Conservation (phyloP, 2,113 vertebrate genomes). For the Morone chrysops region DNA sequence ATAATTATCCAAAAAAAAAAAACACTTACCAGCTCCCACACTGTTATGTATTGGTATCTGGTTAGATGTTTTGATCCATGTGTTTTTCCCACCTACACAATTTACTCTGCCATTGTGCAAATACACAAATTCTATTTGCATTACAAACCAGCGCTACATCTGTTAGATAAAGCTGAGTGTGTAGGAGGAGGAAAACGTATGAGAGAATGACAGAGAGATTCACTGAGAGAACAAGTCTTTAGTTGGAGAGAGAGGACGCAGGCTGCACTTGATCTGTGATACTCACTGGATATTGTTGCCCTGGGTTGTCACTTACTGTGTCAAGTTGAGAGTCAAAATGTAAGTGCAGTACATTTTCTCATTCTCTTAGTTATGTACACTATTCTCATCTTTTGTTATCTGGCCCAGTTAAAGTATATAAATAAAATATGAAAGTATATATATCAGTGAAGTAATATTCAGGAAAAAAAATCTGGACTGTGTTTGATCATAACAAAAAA, state of each 20-base stretch:
- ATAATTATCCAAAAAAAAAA: not conserved
- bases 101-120: slow-evolving; percentile 9
- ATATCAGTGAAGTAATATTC: slow-evolving; percentile 41
- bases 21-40: not conserved
- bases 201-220: slow-evolving; percentile 20
- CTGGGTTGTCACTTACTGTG: slow-evolving; percentile 44
- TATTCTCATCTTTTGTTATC: slow-evolving; percentile 44
- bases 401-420: slow-evolving; percentile 61
- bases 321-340: slow-evolving; percentile 37
- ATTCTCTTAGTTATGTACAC: slow-evolving; percentile 14
- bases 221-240: slow-evolving; percentile 26
- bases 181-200: slow-evolving; percentile 50
- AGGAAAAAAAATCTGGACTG: slow-evolving; percentile 25
- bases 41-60: slow-evolving; percentile 1
- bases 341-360: slow-evolving; percentile 14
- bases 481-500: slow-evolving; percentile 56
- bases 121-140: slow-evolving; percentile 46
- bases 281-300: slow-evolving; percentile 29
- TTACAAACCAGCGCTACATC: slow-evolving; percentile 38
- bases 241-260: slow-evolving; percentile 23
- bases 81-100: slow-evolving; percentile 40
- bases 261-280: slow-evolving; percentile 33
- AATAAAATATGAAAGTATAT: slow-evolving; percentile 61
- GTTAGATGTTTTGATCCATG: slow-evolving; percentile 25
- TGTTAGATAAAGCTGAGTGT: slow-evolving; percentile 22